Base-by-base conservation (phyloP, 1,140 invertebrate genomes). In the Halesus radiatus region DNA sequence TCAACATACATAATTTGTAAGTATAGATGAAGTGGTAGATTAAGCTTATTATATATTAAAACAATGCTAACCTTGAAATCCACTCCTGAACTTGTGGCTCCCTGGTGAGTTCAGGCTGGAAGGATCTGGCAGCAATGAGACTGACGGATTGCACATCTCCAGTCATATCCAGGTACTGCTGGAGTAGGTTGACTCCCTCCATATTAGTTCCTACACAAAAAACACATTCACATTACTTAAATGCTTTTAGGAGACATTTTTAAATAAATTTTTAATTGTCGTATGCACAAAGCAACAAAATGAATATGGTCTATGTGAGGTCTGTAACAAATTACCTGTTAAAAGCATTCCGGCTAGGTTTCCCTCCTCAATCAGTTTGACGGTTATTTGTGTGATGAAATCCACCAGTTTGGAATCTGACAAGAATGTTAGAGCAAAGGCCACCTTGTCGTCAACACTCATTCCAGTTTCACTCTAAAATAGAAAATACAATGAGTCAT, bases 91-190 rank as follows among this genome's bases (percentile, higher is more conserved):
- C 92, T 81, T 90, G 88, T 84, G 92, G 88, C 85, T 94, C 91
- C 83, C 92, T 86, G 29, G 93, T 88, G 52, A 95, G 88, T 84
- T 94, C 93, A 20, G 91, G 88, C 81, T 90, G 92, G 85, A 93
- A 94, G 84, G 92, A 94, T 87, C 94, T 89, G 29, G 97, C 93
- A 7, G 94, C 93, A 80, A 98, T 92, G 70, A 98, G 88, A 85
- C 95, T 93, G 3, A 95, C 96, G 29, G 96, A 97, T 89, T 99
- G 98, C 72, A 99, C 93, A 91, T 99, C 98, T 37, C 95, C 95
- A 0, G 95, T 95, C n/a, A 89, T 88, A 88, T 99, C 96, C 82
- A 99, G 91, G 89, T 98, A 98, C 81, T 93, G 92, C 87, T 98
- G 96, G 80, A 99, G 88, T 82, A 99, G 89, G 70, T 94, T 92